phyloP scores from a whole-genome alignment of 2,888 invertebrate species.

The Meiosimyza platycephala region DNA sequence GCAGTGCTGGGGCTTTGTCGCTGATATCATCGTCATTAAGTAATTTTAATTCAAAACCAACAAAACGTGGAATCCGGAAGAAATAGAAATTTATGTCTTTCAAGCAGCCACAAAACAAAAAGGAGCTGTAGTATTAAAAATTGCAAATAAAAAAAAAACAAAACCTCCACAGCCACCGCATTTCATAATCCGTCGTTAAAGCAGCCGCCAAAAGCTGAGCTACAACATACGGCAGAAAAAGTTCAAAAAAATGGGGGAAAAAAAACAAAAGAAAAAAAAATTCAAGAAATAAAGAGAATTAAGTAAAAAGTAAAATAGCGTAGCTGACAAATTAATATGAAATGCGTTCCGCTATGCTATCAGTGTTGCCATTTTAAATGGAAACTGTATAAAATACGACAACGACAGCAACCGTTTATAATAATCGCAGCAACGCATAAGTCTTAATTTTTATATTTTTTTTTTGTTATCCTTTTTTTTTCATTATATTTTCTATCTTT shows the following conservation, averaged over 20 bases:
- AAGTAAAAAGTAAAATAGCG: neutral
- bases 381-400: conserved; percentile 16
- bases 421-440: neutral
- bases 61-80: conserved; percentile 10
- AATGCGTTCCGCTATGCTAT: neutral
- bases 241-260: too few relatives aligned
- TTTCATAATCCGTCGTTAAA: neutral
- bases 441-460: neutral
- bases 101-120: neutral
- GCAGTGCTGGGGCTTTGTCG: neutral
- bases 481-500: too few relatives aligned
- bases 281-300: conserved; percentile 1
- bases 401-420: conserved; percentile 1
- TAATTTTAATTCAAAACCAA: conserved; percentile 20
- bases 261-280: neutral
- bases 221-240: too few relatives aligned
- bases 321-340: conserved; percentile 5
- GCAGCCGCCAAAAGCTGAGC: conserved; percentile 1
- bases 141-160: neutral
- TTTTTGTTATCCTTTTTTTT: conserved; percentile 10
- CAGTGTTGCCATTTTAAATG: conserved; percentile 22
- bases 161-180: neutral
- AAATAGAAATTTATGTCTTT: conserved; percentile 17
- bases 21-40: conserved; percentile 1
- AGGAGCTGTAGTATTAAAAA: neutral